Evolutionary conservation across 1,140 invertebrate species (phyloP).

Genomic region (Drosophila novamexicana): DNA sequence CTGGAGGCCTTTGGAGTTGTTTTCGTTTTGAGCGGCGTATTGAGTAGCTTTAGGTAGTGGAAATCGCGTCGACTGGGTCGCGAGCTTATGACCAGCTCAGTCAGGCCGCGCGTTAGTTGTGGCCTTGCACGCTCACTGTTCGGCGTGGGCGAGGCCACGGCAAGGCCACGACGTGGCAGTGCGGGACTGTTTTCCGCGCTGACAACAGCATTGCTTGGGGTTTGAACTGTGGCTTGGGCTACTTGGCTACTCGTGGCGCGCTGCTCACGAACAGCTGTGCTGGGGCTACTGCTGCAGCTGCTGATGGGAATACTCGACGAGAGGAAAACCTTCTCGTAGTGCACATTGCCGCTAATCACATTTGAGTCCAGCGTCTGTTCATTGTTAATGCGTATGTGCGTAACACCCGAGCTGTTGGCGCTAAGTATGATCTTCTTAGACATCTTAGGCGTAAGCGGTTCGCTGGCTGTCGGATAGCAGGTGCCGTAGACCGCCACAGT

Average conservation of each 20-base stretch:
- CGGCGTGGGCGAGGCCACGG: constrained; percentile 22
- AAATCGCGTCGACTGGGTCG: constrained; percentile 79
- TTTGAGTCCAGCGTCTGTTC: constrained; percentile 53
- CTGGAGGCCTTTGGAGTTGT: constrained; percentile 30
- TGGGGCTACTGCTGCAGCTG: constrained; percentile 25
- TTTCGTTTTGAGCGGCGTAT: constrained; percentile 61
- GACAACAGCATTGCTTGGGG: constrained; percentile 12
- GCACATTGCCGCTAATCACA: constrained; percentile 72
- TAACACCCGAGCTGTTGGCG: constrained; percentile 76
- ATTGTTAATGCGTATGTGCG: constrained; percentile 77
- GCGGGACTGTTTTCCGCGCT: constrained; percentile 58
- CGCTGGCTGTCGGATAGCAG: constrained; percentile 59
- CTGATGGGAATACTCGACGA: constrained; percentile 70
- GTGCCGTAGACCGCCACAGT: constrained; percentile 77
- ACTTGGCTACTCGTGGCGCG: constrained; percentile 25
- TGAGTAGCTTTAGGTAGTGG: constrained; percentile 65
- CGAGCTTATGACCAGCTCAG: constrained; percentile 78
- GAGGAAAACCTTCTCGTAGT: constrained; percentile 81
- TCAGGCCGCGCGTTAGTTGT: constrained; percentile 74
- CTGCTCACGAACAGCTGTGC: constrained; percentile 13
- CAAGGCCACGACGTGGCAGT: constrained; percentile 49
- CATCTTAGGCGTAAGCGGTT: constrained; percentile 68
- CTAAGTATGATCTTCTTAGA: constrained; percentile 80
- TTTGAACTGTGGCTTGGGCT: constrained; percentile 5
- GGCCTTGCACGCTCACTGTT: constrained; percentile 30